Percentiles rank a stretch among this genome's conserved stretches.
phyloP scores from a whole-genome alignment of 2,888 invertebrate genomes.

The Tipula unca region DNA sequence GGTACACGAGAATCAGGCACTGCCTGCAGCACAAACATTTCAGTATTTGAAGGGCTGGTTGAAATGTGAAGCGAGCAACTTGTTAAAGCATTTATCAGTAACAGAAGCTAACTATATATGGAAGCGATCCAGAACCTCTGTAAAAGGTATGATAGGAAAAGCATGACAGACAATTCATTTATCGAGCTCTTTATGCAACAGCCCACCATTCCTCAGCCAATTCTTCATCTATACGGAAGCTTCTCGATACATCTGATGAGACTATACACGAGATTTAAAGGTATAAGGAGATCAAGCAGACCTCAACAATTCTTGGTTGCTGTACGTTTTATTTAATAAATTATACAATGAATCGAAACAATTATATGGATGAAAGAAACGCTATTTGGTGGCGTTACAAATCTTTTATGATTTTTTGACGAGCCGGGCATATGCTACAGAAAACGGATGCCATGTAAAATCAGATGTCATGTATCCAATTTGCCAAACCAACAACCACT shows the following conservation, averaged over 20 bases:
- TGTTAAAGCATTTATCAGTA: not conserved
- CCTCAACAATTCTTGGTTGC: not conserved
- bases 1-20: not conserved
- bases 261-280: not conserved
- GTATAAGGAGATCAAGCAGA: not conserved
- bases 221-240: not conserved
- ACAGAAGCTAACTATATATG: not conserved
- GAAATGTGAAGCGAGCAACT: not conserved
- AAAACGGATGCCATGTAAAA: no score
- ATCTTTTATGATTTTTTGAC: no score
- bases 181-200: not conserved
- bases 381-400: no score
- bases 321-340: not conserved
- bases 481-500: no score
- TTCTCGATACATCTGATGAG: not conserved
- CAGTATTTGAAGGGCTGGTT: not conserved
- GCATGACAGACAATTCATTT: not conserved
- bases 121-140: not conserved
- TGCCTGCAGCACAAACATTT: not conserved
- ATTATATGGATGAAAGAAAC: not conserved
- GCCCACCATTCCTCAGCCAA: not conserved
- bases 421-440: no score
- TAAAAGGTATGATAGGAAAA: not conserved
- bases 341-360: not conserved
- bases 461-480: no score